Conservation (phyloP, 2,113 vertebrate species). For the western clawed frog (Xenopus tropicalis) region UCB_Xtro_10.0 CM004452.2:51511001-51511500, state of each 20-base stretch:
- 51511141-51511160: neutral
- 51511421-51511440: too few relatives aligned
- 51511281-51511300: constrained; percentile 54
- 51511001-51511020: too few relatives aligned
- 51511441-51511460: too few relatives aligned
- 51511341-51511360: constrained; percentile 22
- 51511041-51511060: neutral
- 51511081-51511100: too few relatives aligned
- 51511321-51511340: constrained; percentile 65
- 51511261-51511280: neutral
- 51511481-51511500: too few relatives aligned
- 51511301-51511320: constrained; percentile 64
- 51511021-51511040: neutral
- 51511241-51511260: constrained; percentile 32
- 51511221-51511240: constrained; percentile 33
- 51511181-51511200: too few relatives aligned
- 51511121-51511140: too few relatives aligned
- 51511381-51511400: too few relatives aligned
- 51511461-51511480: too few relatives aligned
- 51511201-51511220: too few relatives aligned
- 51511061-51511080: neutral
- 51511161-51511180: neutral
- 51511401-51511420: too few relatives aligned
- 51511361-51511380: neutral
- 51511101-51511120: too few relatives aligned